phyloP scores from a whole-genome alignment of 1,140 invertebrate species.

The Magallana gigas region DNA sequence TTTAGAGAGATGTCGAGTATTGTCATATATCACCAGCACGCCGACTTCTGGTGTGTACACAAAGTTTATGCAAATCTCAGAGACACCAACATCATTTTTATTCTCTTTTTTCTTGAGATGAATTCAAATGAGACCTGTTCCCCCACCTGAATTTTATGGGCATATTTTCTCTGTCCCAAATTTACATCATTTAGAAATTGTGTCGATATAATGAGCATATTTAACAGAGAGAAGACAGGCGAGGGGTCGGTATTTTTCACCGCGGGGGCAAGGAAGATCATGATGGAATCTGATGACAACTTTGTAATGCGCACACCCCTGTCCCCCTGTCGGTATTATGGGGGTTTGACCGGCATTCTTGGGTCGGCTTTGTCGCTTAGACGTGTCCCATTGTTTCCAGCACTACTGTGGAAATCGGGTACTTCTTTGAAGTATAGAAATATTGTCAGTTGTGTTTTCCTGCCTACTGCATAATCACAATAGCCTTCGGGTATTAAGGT shows the following conservation, averaged over 20 bases:
- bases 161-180: not conserved
- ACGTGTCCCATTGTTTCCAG: slow-evolving; percentile 17
- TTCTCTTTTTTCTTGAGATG: not conserved
- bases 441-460: slow-evolving; percentile 32
- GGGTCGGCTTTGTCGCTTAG: slow-evolving; percentile 8
- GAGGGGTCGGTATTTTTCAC: no score
- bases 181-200: not conserved
- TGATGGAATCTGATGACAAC: no score
- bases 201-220: not conserved
- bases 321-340: not conserved
- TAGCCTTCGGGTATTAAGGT: slow-evolving; percentile 21
- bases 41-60: no score
- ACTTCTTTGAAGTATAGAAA: slow-evolving; percentile 36
- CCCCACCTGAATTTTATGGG: not conserved
- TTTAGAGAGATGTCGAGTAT: no score
- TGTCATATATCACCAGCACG: no score
- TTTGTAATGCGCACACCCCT: no score
- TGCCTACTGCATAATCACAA: slow-evolving; percentile 34
- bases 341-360: not conserved
- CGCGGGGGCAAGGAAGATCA: no score
- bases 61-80: not conserved
- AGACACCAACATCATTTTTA: not conserved
- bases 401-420: slow-evolving; percentile 19
- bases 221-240: no score
- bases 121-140: not conserved